phyloP scores from a whole-genome alignment of 2,113 vertebrate genomes.

The Mobula birostris region DNA sequence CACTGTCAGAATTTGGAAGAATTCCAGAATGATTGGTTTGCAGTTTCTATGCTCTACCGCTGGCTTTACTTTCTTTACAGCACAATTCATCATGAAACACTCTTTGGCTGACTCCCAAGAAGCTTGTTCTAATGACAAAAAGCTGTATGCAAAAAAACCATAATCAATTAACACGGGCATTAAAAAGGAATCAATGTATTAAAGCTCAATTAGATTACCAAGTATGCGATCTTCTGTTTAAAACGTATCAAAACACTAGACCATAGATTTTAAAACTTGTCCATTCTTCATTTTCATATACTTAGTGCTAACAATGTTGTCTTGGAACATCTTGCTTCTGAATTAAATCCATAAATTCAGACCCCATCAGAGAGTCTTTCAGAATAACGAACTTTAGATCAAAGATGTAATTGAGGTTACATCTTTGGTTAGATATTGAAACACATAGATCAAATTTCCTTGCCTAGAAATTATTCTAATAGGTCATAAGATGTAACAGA shows the following conservation, averaged over 20 bases:
- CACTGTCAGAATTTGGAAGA: background rate
- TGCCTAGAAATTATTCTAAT: too few relatives aligned
- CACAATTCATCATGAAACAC: background rate
- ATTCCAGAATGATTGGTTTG: background rate
- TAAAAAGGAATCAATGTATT: background rate
- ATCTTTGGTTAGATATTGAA: background rate
- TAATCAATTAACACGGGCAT: background rate
- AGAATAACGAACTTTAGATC: background rate
- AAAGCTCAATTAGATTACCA: background rate
- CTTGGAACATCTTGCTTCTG: background rate
- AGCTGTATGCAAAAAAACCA: background rate
- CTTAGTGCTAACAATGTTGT: background rate
- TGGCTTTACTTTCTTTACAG: background rate
- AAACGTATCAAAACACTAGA: background rate
- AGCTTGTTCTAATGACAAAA: background rate
- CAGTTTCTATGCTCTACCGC: background rate
- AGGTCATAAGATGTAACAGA: too few relatives aligned
- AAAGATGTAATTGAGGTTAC: background rate
- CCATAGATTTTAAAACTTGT: background rate
- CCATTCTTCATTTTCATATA: background rate
- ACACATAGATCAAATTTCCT: too few relatives aligned
- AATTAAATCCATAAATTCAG: background rate
- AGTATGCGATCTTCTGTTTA: background rate
- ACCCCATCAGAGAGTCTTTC: background rate
- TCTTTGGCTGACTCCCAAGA: background rate